A percentile compares a stretch with the other conserved stretches of the same genome.
Evolutionary conservation across 2,888 invertebrate species (phyloP).

Genomic region (Parthenolecanium corni): DNA sequence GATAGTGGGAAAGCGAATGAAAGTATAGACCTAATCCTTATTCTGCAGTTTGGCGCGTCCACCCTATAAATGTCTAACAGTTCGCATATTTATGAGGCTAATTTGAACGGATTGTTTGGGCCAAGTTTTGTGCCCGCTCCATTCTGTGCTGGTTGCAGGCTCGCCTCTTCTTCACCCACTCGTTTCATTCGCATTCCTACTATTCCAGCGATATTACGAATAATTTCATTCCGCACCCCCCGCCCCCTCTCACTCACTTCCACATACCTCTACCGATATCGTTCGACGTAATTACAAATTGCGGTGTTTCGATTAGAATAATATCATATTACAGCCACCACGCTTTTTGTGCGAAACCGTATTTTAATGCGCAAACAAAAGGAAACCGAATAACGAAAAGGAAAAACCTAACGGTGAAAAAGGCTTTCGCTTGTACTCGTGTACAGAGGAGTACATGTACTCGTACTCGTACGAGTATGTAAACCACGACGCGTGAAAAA

Average conservation of each 20-base stretch:
- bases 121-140: background rate
- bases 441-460: too few relatives aligned
- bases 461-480: too few relatives aligned
- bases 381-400: too few relatives aligned
- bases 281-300: background rate
- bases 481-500: too few relatives aligned
- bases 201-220: background rate
- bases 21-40: background rate
- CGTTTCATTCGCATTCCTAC: background rate
- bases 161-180: background rate
- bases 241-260: too few relatives aligned
- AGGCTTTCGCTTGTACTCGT: too few relatives aligned
- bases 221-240: background rate
- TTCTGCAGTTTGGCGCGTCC: background rate
- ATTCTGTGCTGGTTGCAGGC: background rate
- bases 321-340: too few relatives aligned
- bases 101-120: background rate
- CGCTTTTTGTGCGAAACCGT: too few relatives aligned
- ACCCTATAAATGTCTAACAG: background rate
- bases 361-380: too few relatives aligned
- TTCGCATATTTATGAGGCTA: background rate
- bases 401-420: too few relatives aligned
- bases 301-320: background rate
- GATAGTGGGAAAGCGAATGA: too few relatives aligned
- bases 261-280: too few relatives aligned